Conservation (phyloP, 1,140 invertebrate species). For the Plectrocnemia conspersa region DNA sequence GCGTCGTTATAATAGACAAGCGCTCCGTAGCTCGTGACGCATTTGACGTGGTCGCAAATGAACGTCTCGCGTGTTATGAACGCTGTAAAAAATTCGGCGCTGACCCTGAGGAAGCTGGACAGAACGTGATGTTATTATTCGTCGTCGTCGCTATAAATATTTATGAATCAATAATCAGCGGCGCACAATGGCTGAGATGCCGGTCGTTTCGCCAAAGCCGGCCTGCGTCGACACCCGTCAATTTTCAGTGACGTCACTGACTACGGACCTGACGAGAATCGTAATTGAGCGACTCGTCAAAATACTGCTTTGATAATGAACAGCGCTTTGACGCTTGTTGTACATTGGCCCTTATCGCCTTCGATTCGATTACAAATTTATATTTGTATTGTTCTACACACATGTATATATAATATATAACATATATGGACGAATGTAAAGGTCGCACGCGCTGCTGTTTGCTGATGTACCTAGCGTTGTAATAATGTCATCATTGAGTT, state of each 20-base stretch:
- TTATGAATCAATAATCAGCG: slow-evolving; percentile 18
- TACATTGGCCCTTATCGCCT: background rate
- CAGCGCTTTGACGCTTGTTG: no score
- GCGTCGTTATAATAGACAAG: no score
- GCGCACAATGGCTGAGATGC: slow-evolving; percentile 5
- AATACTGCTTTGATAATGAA: slow-evolving; percentile 1
- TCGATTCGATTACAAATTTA: background rate
- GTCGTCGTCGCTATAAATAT: slow-evolving; percentile 13
- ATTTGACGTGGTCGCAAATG: no score
- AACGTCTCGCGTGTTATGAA: no score
- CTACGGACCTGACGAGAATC: background rate
- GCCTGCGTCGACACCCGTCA: background rate
- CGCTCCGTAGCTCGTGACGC: no score
- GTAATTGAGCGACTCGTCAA: background rate
- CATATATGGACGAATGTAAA: no score
- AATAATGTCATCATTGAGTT: no score
- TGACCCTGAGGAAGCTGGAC: background rate
- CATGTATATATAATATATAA: no score
- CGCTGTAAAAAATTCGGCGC: no score
- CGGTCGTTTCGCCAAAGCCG: background rate
- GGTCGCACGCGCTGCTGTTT: no score
- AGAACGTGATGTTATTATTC: background rate
- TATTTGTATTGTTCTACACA: background rate
- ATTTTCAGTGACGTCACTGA: slow-evolving; percentile 4
- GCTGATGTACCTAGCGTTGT: no score